Percentiles rank a stretch among this genome's conserved stretches.
These are phyloP conservation scores for Sesia apiformis DNA, from an alignment of 2,888 invertebrate genomes.

Conservation along the genomic window DNA sequence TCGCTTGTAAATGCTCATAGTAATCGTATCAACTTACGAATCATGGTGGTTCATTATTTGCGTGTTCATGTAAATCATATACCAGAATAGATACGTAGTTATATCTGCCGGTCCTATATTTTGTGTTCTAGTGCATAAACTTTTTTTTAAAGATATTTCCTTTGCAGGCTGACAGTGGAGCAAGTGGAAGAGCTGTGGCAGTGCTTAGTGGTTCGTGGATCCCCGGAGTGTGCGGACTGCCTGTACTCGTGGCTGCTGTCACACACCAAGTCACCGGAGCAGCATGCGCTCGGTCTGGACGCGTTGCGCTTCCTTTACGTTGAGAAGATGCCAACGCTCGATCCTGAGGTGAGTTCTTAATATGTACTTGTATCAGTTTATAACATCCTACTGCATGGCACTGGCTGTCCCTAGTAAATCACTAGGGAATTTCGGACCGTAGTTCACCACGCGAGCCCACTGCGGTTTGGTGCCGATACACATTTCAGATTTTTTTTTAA, in stretches of 20 bases:
- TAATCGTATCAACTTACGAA: no score
- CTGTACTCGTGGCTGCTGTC: constrained; percentile 94
- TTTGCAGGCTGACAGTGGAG: constrained; percentile 82
- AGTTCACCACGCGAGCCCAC: background rate
- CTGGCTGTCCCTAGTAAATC: no score
- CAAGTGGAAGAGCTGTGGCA: constrained; percentile 95
- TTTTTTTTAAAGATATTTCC: no score
- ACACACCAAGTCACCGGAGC: constrained; percentile 93
- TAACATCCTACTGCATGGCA: no score
- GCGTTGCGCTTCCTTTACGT: constrained; percentile 90
- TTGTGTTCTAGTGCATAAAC: no score
- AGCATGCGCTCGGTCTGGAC: constrained; percentile 92
- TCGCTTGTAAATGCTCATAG: no score
- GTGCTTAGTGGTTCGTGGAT: constrained; percentile 84
- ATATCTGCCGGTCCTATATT: no score
- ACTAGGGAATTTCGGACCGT: no score
- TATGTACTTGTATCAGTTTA: background rate
- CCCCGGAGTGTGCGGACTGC: constrained; percentile 86
- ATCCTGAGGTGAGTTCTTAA: constrained; percentile 78
- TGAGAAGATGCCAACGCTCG: constrained; percentile 90
- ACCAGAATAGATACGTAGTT: no score
- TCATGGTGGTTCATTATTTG: no score
- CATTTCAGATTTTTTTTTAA: background rate
- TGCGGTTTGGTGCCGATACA: background rate
- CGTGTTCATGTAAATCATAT: no score